These are phyloP conservation scores for Chlorodrepanis virens DNA, from an alignment of 2,113 vertebrate genomes.

Conservation along the genomic window DNA sequence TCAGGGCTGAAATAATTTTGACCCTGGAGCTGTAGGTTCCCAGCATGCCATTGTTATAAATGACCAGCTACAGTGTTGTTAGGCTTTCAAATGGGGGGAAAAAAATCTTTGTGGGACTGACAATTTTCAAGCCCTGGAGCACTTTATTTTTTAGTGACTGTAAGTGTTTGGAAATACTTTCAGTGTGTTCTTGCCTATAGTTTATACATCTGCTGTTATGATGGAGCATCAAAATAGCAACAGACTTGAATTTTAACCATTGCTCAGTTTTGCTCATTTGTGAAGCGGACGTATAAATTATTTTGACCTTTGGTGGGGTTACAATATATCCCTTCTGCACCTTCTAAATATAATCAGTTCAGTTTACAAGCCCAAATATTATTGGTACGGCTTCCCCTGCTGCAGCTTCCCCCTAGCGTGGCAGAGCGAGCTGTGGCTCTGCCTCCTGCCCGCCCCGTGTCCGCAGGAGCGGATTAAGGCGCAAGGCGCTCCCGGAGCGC, in stretches of 20 bases:
- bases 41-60: background rate
- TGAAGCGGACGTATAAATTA: background rate
- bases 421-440: background rate
- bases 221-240: background rate
- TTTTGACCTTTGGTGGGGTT: background rate
- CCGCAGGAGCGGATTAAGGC: background rate
- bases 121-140: background rate
- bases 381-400: background rate
- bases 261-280: background rate
- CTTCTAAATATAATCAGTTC: background rate
- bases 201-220: background rate
- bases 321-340: background rate
- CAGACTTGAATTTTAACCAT: background rate
- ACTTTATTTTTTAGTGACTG: background rate
- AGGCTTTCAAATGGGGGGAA: background rate
- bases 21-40: background rate
- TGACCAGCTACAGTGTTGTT: background rate
- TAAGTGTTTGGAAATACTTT: background rate
- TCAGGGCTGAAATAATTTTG: background rate
- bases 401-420: fast-evolving
- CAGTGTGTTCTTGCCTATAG: background rate
- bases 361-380: background rate
- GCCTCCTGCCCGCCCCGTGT: background rate
- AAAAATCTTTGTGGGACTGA: background rate
- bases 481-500: background rate